Evolutionary conservation across 1,140 invertebrate genomes (phyloP).

Genomic region (Atta cephalotes): DNA sequence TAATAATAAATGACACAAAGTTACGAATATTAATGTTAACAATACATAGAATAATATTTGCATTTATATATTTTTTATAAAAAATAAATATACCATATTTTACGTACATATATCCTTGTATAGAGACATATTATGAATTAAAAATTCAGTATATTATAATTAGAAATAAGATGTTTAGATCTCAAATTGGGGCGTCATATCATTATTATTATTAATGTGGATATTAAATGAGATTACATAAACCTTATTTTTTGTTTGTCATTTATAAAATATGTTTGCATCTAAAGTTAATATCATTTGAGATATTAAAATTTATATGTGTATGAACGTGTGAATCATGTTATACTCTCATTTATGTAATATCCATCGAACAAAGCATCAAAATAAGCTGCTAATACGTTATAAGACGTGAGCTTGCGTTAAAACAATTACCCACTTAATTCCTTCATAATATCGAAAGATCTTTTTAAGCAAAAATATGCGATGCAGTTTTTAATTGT

Average conservation of each 20-base stretch:
- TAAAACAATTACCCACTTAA: not conserved
- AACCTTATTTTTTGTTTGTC: not conserved
- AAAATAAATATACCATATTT: not conserved
- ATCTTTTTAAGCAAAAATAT: not conserved
- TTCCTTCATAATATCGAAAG: not conserved
- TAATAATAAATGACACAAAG: not conserved
- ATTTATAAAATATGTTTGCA: not conserved
- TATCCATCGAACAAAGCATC: not conserved
- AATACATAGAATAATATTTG: not conserved
- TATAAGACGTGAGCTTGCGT: not conserved
- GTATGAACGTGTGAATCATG: not conserved
- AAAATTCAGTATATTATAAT: not conserved
- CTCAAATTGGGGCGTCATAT: not conserved
- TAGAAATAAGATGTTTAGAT: not conserved
- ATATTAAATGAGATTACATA: not conserved
- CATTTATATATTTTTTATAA: not conserved
- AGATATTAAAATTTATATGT: not conserved
- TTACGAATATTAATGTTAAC: not conserved
- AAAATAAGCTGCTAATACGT: not conserved
- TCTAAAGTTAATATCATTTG: not conserved
- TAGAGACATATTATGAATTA: not conserved
- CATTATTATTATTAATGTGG: not conserved
- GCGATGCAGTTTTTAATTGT: slow-evolving; percentile 19
- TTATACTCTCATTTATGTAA: not conserved
- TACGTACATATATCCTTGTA: not conserved